Evolutionary conservation across 2,888 invertebrate genomes (phyloP).

Genomic region (Zootermopsis nevadensis): DNA sequence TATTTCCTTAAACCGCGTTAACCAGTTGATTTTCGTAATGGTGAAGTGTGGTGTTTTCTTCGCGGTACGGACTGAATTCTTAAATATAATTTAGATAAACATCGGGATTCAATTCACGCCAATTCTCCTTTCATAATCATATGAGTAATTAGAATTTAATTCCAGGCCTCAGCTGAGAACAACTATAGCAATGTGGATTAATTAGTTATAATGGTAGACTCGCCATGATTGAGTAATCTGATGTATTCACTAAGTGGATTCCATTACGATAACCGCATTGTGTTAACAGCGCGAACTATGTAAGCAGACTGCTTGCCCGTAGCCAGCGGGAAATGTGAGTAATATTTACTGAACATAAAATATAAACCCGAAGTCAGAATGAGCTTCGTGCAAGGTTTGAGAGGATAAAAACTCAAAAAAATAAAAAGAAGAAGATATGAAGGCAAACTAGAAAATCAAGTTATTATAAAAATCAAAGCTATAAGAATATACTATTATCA

Average conservation of each 20-base stretch:
- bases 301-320: slow-evolving; percentile 38
- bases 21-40: no score
- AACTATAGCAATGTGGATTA: slow-evolving; percentile 25
- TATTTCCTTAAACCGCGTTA: no score
- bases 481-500: slow-evolving; percentile 28
- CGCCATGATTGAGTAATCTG: slow-evolving; percentile 34
- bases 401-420: neutral
- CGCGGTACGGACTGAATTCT: no score
- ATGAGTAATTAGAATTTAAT: slow-evolving; percentile 42
- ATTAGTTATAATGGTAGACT: slow-evolving; percentile 35
- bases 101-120: no score
- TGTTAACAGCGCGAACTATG: slow-evolving; percentile 18
- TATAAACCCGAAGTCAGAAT: neutral
- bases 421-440: slow-evolving; percentile 9
- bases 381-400: neutral
- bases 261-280: slow-evolving; percentile 36
- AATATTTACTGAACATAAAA: slow-evolving; percentile 31
- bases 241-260: slow-evolving; percentile 42
- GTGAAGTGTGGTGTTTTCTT: no score
- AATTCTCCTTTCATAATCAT: slow-evolving; percentile 13
- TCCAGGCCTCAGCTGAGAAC: slow-evolving; percentile 24
- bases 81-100: no score
- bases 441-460: slow-evolving; percentile 23
- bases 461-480: slow-evolving; percentile 36
- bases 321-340: neutral